Evolutionary conservation across 2,888 invertebrate genomes (phyloP).

Genomic region (Polyommatus iphigenia): DNA sequence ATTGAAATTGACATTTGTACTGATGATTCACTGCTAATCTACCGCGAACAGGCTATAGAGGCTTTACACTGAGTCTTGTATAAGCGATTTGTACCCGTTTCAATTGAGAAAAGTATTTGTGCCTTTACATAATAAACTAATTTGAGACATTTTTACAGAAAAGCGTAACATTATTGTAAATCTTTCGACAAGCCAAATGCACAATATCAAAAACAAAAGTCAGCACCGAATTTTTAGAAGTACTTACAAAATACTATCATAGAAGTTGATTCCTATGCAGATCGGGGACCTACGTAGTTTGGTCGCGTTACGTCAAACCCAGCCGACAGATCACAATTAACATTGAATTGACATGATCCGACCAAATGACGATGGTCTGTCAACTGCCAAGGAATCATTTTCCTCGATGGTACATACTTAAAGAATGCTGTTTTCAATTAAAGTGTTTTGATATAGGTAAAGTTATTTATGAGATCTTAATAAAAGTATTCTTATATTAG

Average conservation of each 20-base stretch:
- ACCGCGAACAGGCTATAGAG: background rate
- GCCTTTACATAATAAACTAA: background rate
- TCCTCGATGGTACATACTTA: background rate
- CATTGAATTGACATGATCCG: no score
- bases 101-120: background rate
- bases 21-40: background rate
- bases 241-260: background rate
- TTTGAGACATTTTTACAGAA: slow-evolving; percentile 3
- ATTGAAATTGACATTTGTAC: background rate
- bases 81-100: slow-evolving; percentile 15
- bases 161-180: background rate
- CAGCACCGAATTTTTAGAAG: background rate
- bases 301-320: no score
- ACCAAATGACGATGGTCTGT: no score
- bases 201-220: background rate
- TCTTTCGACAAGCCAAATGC: background rate
- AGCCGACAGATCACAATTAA: no score
- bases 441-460: background rate
- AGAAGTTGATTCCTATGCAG: no score
- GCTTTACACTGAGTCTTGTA: background rate
- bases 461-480: background rate
- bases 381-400: no score
- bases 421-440: background rate
- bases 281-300: no score
- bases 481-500: slow-evolving; percentile 3